These are phyloP conservation scores for Buphagus erythrorhynchus DNA, from an alignment of 2,797 vertebrate species.

Conservation along the genomic window DNA sequence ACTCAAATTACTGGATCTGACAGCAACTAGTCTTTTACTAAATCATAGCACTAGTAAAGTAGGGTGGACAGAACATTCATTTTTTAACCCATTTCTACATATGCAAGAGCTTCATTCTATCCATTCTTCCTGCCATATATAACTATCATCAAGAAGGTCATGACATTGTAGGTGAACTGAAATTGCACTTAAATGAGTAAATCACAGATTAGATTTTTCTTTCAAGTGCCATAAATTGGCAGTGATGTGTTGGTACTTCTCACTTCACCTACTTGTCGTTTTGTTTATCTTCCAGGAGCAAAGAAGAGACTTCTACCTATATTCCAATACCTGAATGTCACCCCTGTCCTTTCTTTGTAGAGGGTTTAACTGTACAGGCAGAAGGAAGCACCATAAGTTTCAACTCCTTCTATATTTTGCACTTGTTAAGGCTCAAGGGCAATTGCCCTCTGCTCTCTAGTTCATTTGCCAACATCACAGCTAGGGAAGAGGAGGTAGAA, in stretches of 20 bases:
- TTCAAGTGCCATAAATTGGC: not conserved
- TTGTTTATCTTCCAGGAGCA: not conserved
- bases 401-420: not conserved
- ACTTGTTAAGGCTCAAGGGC: not conserved
- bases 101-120: not conserved
- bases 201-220: not conserved
- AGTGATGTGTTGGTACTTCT: not conserved
- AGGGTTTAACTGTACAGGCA: not conserved
- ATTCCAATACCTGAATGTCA: accelerated
- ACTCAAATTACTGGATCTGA: conserved; percentile 77
- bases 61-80: conserved; percentile 4
- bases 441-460: not conserved
- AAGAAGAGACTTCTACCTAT: not conserved
- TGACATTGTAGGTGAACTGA: not conserved
- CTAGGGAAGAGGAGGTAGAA: not conserved
- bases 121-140: not conserved
- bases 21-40: conserved; percentile 68
- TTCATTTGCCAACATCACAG: not conserved
- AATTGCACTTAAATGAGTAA: not conserved
- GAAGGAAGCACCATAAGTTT: not conserved
- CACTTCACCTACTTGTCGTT: not conserved
- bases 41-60: conserved; percentile 26
- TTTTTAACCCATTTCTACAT: conserved; percentile 16
- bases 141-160: not conserved
- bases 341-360: not conserved